phyloP scores from a whole-genome alignment of 2,888 invertebrate species.

The Autographa gamma region DNA sequence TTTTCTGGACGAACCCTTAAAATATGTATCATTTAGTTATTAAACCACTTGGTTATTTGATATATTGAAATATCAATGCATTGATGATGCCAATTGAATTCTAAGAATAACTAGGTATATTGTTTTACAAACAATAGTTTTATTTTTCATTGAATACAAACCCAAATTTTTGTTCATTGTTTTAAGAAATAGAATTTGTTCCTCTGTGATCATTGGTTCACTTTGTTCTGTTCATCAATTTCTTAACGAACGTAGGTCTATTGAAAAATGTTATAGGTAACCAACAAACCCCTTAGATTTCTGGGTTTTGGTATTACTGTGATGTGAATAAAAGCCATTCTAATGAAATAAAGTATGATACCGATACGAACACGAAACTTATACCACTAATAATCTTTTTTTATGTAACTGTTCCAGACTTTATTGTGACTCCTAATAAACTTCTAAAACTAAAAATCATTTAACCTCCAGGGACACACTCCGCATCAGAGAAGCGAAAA shows the following conservation, averaged over 20 bases:
- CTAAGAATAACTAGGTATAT: neutral
- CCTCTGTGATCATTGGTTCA: neutral
- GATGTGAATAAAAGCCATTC: too few relatives aligned
- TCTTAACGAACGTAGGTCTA: too few relatives aligned
- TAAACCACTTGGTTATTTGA: neutral
- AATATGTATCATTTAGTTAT: neutral
- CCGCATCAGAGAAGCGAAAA: constrained; percentile 93
- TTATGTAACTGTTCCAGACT: too few relatives aligned
- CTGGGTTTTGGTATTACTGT: too few relatives aligned
- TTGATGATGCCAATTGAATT: neutral
- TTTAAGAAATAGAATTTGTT: neutral
- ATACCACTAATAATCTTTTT: neutral
- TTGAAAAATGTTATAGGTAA: too few relatives aligned
- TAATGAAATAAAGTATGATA: too few relatives aligned
- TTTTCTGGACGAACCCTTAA: neutral
- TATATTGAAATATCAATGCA: neutral
- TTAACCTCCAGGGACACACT: constrained; percentile 91
- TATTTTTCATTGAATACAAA: neutral
- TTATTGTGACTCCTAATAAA: too few relatives aligned
- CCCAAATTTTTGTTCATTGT: neutral
- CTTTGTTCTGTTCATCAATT: neutral
- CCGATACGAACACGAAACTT: neutral
- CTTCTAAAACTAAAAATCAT: too few relatives aligned
- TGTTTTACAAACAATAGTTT: neutral
- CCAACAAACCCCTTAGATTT: too few relatives aligned